Percentiles rank a stretch among this genome's conserved stretches.
Conservation (phyloP, 2,113 vertebrate species). For the Arizona elegans region DNA sequence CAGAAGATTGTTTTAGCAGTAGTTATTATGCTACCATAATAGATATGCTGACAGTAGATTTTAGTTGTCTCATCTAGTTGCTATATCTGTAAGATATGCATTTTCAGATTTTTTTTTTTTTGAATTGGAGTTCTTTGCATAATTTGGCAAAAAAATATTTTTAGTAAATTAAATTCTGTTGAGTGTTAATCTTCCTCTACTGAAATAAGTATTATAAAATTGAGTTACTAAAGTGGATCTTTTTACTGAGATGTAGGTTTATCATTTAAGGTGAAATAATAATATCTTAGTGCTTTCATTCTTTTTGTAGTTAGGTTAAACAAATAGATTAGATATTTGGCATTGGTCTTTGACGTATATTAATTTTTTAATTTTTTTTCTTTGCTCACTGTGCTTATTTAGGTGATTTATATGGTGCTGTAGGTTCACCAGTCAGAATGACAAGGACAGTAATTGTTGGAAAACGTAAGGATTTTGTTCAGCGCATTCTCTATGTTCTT, state of each 20-base stretch:
- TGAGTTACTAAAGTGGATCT: neutral
- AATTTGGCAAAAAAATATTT: neutral
- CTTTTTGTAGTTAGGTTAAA: neutral
- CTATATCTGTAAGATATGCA: neutral
- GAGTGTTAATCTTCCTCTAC: neutral
- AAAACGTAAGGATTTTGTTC: constrained; percentile 80
- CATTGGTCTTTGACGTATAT: neutral
- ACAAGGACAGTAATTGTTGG: constrained; percentile 84
- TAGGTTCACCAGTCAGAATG: constrained; percentile 82
- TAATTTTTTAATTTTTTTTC: neutral
- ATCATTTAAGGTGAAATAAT: neutral
- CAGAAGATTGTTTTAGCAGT: neutral
- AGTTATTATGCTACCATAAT: neutral
- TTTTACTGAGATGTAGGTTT: neutral
- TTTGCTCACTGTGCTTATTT: constrained; percentile 10
- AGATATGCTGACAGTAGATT: neutral
- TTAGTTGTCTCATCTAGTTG: neutral
- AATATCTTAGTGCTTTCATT: neutral
- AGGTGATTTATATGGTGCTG: constrained; percentile 85
- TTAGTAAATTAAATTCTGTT: neutral
- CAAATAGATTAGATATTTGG: neutral
- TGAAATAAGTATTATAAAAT: neutral
- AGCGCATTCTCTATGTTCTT: constrained; percentile 77
- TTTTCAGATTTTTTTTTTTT: neutral
- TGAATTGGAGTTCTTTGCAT: neutral